Evolutionary conservation across 2,113 vertebrate genomes (phyloP).

Genomic region (Rhabdornis inornatus): DNA sequence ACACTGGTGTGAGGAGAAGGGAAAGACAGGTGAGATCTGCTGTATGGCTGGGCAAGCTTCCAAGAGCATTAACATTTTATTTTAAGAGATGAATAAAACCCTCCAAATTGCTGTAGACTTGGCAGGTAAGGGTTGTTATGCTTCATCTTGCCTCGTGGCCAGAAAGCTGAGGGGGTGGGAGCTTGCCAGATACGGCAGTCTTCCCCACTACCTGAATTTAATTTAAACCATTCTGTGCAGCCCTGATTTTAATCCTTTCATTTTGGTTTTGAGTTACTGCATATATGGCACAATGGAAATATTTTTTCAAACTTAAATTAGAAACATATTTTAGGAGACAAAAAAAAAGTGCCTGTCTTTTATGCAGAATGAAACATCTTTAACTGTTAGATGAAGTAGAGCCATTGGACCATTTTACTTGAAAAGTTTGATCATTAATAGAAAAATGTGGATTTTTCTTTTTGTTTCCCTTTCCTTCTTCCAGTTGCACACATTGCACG

Average conservation of each 20-base stretch:
- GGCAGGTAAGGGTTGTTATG: constrained; percentile 61
- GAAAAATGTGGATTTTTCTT: neutral
- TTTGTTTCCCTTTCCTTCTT: neutral
- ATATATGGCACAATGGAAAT: constrained; percentile 80
- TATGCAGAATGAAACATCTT: constrained; percentile 68
- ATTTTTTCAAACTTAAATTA: constrained; percentile 79
- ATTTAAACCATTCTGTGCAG: constrained; percentile 80
- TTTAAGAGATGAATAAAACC: constrained; percentile 42
- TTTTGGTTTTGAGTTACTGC: constrained; percentile 80
- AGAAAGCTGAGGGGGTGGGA: constrained; percentile 40
- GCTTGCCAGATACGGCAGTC: constrained; percentile 66
- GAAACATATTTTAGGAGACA: constrained; percentile 74
- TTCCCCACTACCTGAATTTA: constrained; percentile 79
- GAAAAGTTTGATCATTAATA: neutral
- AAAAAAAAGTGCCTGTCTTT: constrained; percentile 48
- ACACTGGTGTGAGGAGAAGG: neutral
- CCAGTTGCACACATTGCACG: neutral
- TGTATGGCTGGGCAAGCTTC: constrained; percentile 28
- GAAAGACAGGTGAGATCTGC: constrained; percentile 40
- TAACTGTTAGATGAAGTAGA: constrained; percentile 58
- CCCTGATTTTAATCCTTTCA: constrained; percentile 78
- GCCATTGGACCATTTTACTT: constrained; percentile 16
- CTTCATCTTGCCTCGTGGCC: constrained; percentile 66
- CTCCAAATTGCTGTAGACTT: constrained; percentile 42
- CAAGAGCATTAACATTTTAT: constrained; percentile 36